Evolutionary conservation across 2,113 vertebrate species (phyloP).

Genomic region (Microcebus ravelobensis): DNA sequence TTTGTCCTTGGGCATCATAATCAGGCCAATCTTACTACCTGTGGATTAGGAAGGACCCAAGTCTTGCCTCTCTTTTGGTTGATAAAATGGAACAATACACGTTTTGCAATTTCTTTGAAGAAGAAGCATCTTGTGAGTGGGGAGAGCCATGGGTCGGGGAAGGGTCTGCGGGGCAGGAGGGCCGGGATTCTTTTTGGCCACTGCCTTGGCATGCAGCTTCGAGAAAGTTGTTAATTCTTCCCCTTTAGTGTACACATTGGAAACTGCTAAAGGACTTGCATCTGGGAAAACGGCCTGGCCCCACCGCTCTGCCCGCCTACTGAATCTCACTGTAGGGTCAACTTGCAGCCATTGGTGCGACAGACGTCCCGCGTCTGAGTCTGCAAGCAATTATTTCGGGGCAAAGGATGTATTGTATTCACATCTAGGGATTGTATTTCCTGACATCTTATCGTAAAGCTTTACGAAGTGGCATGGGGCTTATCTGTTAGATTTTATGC

Average conservation of each 20-base stretch:
- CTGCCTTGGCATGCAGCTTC: not conserved
- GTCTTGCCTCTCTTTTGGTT: not conserved
- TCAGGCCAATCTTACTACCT: not conserved
- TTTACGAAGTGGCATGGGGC: not conserved
- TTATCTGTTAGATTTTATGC: not conserved
- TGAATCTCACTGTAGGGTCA: not conserved
- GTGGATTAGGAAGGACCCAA: not conserved
- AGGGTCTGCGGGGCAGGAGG: no score
- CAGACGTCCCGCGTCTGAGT: not conserved
- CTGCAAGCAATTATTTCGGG: not conserved
- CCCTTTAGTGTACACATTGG: not conserved
- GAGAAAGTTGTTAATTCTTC: not conserved
- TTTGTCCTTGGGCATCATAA: not conserved
- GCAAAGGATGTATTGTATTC: not conserved
- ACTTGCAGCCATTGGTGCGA: rapidly evolving
- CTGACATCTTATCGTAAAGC: not conserved
- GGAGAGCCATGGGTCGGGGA: not conserved
- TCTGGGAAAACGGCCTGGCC: not conserved
- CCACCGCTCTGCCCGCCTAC: rapidly evolving
- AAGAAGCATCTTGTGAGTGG: not conserved
- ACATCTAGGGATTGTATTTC: not conserved
- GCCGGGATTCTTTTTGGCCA: not conserved
- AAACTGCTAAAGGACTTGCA: not conserved
- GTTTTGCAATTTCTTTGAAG: not conserved
- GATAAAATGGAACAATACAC: not conserved